Conservation (phyloP, 2,888 invertebrate genomes). For the Drosophila fulvimacula region DNA sequence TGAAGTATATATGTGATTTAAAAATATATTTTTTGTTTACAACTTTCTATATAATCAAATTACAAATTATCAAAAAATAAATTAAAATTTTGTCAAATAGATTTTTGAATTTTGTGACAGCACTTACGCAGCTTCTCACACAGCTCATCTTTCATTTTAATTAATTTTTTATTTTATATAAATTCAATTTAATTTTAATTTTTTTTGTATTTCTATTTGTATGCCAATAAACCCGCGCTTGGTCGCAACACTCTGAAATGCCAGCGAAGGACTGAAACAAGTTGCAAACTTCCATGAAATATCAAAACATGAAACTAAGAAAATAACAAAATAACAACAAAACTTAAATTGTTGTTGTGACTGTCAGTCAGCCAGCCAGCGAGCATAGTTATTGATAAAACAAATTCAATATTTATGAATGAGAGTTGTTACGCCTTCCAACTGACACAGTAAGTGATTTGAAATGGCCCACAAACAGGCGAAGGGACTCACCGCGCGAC, state of each 20-base stretch:
- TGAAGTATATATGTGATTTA: neutral
- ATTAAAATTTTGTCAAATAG: neutral
- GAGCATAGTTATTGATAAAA: conserved; percentile 83
- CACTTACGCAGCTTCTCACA: conserved; percentile 42
- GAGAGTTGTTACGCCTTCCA: conserved; percentile 32
- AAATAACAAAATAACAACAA: conserved; percentile 60
- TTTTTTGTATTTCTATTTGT: neutral
- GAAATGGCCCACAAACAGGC: conserved; percentile 59
- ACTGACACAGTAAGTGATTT: conserved; percentile 66
- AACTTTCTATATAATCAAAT: neutral
- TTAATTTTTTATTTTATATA: neutral
- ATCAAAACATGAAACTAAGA: conserved; percentile 31
- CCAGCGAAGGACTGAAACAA: conserved; percentile 57
- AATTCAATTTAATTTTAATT: neutral
- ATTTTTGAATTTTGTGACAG: neutral
- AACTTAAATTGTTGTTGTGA: conserved; percentile 30
- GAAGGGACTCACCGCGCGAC: conserved; percentile 90
- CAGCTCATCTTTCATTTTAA: conserved; percentile 29
- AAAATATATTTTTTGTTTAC: neutral
- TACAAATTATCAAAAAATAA: neutral
- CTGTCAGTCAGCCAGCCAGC: conserved; percentile 40
- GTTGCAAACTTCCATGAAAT: conserved; percentile 16
- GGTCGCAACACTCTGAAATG: conserved; percentile 45
- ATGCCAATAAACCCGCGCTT: neutral
- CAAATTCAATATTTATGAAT: conserved; percentile 69